A percentile compares a stretch with the other conserved stretches of the same genome.
These are phyloP conservation scores for Palaemon carinicauda DNA, from an alignment of 1,140 invertebrate genomes.

Conservation along the genomic window DNA sequence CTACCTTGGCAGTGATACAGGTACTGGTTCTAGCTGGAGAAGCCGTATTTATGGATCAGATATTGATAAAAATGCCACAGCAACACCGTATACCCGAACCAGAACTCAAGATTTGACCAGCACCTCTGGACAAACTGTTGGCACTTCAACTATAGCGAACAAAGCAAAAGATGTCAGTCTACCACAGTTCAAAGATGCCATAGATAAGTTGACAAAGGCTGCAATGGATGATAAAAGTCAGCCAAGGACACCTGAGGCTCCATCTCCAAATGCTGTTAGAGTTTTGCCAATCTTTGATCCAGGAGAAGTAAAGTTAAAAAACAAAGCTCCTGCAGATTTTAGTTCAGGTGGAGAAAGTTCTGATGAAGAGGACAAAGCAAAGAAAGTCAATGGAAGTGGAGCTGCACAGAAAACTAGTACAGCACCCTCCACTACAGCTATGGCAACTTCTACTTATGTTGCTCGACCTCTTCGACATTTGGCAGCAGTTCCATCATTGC, in stretches of 20 bases:
- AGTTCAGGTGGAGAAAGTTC: conserved; percentile 53
- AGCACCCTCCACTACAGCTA: not conserved
- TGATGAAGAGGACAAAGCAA: conserved; percentile 26
- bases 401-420: not conserved
- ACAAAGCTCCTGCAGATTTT: conserved; percentile 59
- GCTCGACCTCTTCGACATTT: conserved; percentile 39
- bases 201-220: conserved; percentile 40
- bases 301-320: conserved; percentile 26
- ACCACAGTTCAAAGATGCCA: conserved; percentile 24
- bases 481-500: conserved; percentile 37
- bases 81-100: not conserved
- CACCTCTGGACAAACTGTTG: not conserved
- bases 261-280: conserved; percentile 47
- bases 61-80: not conserved
- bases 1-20: conserved; percentile 49
- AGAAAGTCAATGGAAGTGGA: not conserved
- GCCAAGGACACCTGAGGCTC: conserved; percentile 6
- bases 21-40: conserved; percentile 36
- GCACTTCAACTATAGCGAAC: not conserved
- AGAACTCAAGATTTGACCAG: conserved; percentile 11
- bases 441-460: not conserved
- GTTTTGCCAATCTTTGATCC: conserved; percentile 26
- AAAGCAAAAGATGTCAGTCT: conserved; percentile 1
- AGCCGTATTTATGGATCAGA: conserved; percentile 43
- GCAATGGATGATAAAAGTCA: conserved; percentile 22